Percentiles rank a stretch among this genome's conserved stretches.
Evolutionary conservation across 2,113 vertebrate species (phyloP).

Genomic region (Azemiops feae): DNA sequence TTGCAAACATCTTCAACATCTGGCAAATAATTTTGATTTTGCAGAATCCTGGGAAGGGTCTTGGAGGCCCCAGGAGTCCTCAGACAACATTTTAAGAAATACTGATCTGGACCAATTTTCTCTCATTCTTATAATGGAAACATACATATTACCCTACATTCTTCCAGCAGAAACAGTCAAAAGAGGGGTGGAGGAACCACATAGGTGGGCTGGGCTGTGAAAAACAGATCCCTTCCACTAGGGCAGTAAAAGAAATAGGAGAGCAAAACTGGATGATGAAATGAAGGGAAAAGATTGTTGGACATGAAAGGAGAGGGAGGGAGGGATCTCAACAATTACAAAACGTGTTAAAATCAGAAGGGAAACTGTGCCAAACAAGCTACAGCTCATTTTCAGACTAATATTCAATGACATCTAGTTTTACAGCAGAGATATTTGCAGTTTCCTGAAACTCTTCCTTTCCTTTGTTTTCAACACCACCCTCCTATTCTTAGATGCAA

Average conservation of each 20-base stretch:
- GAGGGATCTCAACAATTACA: neutral
- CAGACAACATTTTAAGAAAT: neutral
- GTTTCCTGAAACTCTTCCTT: neutral
- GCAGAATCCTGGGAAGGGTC: neutral
- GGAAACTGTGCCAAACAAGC: neutral
- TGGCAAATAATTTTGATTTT: neutral
- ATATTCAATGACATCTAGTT: neutral
- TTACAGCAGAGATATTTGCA: neutral
- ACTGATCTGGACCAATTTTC: neutral
- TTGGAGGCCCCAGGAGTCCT: neutral
- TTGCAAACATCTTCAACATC: neutral
- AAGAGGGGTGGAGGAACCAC: neutral
- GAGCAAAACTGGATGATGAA: neutral
- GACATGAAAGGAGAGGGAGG: too few relatives aligned
- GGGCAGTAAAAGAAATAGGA: neutral
- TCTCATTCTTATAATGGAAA: neutral
- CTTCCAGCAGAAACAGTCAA: neutral
- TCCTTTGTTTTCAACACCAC: neutral
- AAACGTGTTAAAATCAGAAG: neutral
- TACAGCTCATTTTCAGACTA: neutral
- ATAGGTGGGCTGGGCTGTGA: neutral
- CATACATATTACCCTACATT: neutral
- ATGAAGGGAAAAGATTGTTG: neutral
- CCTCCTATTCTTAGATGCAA: neutral
- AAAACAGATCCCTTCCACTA: neutral